Evolutionary conservation across 2,888 invertebrate species (phyloP), one percentile per base, ranked within the genome.

Genomic region (Calliopum simillimum): DNA sequence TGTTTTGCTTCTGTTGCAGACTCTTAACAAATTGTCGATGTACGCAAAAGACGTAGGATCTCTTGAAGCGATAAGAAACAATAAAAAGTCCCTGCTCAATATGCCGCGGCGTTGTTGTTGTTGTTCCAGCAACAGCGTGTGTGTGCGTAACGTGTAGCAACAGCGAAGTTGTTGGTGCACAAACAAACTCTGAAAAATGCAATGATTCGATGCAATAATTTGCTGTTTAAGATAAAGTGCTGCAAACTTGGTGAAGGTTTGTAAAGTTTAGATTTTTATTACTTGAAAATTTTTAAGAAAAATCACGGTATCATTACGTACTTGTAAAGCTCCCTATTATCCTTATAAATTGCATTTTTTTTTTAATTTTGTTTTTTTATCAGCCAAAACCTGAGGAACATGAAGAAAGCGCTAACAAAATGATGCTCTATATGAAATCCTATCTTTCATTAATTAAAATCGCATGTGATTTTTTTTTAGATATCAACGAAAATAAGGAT

Each of bases 11-110:
- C n/a, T 63, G 16, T 13, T 53, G 33, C 41, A 41, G 33, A 41
- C 53, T 64, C 53, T 64, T 43, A 64, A 41, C 64, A 64, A 64
- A 64, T 64, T 64, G 64, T 64, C 53, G 64, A 64, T 64, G 53
- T 43, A 64, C 41, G 46, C 33, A 33, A 33, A 33, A 33, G 33
- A 16, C 63, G 49, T 49, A 63, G 51, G 33, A 63, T 51, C 53
- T 64, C 21, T 43, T 64, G 25, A 23, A 43, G 51, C 64, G 64
- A 64, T 64, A 64, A 64, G 43, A 11, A 51, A 64, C 53, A 53
- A 64, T 64, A 64, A 64, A 64, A 64, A 53, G 41, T 41, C 53
- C 41, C 43, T 53, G 49, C 33, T 33, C 43, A 19, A 43, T 41
- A 61, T 23, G 21, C 21, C 19, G 25, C 33, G 49, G n/a, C n/a